These are phyloP conservation scores for Platypus cylindrus DNA, from an alignment of 2,888 invertebrate genomes.

Conservation along the genomic window DNA sequence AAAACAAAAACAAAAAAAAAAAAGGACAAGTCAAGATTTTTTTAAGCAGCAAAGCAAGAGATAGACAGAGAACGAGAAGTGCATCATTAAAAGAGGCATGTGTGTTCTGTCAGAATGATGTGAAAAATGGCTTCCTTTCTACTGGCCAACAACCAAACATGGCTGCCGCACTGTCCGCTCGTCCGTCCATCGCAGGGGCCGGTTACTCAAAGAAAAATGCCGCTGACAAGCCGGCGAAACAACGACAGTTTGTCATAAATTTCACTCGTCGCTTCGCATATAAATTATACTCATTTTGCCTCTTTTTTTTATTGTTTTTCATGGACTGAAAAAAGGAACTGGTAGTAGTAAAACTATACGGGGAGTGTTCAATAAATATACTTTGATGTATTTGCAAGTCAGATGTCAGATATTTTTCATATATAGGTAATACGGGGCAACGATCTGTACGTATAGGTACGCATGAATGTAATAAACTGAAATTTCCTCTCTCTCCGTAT, in stretches of 20 bases:
- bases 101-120: conserved; percentile 28
- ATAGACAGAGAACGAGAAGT: conserved; percentile 3
- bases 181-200: too few relatives aligned
- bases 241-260: conserved; percentile 28
- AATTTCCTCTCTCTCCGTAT: too few relatives aligned
- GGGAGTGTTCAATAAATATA: conserved; percentile 6
- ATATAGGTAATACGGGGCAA: too few relatives aligned
- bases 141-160: conserved; percentile 23
- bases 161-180: conserved; percentile 23
- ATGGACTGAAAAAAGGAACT: too few relatives aligned
- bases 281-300: conserved; percentile 13
- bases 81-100: conserved; percentile 26
- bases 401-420: too few relatives aligned
- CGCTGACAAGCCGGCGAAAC: conserved; percentile 30
- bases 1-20: too few relatives aligned
- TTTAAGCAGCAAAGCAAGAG: too few relatives aligned
- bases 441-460: too few relatives aligned
- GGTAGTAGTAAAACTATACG: conserved; percentile 6
- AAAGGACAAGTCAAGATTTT: too few relatives aligned
- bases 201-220: conserved; percentile 26
- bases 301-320: too few relatives aligned
- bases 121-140: conserved; percentile 32
- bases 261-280: conserved; percentile 18
- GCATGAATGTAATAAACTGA: too few relatives aligned
- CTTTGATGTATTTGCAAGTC: too few relatives aligned